These are phyloP conservation scores for Epinotia demarniana DNA, from an alignment of 2,888 invertebrate species.

Conservation along the genomic window DNA sequence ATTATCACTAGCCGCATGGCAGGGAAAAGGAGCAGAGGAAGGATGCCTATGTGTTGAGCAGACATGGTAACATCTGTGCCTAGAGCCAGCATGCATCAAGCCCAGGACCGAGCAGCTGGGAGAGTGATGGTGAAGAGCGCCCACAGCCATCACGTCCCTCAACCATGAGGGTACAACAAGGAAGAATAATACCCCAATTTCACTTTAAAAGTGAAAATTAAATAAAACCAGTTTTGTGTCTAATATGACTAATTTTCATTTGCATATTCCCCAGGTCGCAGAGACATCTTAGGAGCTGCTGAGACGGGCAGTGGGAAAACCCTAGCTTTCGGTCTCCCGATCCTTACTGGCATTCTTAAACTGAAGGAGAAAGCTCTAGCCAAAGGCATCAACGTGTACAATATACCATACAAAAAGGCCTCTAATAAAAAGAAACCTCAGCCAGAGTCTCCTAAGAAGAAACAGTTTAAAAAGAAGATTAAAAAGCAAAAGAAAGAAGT, in stretches of 20 bases:
- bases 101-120: too few relatives aligned
- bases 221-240: too few relatives aligned
- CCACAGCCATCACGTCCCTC: too few relatives aligned
- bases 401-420: slow-evolving; percentile 72
- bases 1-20: too few relatives aligned
- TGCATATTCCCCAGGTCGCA: slow-evolving; percentile 79
- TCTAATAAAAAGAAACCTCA: slow-evolving; percentile 62
- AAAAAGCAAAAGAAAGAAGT: slow-evolving; percentile 52
- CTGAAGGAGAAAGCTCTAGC: slow-evolving; percentile 80
- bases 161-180: too few relatives aligned
- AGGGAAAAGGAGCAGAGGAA: too few relatives aligned
- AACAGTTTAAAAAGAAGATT: slow-evolving; percentile 48
- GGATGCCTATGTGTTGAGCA: too few relatives aligned
- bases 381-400: slow-evolving; percentile 72
- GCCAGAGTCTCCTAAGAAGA: slow-evolving; percentile 48
- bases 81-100: too few relatives aligned
- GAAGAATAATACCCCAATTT: too few relatives aligned
- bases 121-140: too few relatives aligned
- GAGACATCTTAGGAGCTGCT: slow-evolving; percentile 98
- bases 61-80: too few relatives aligned
- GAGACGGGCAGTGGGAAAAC: slow-evolving; percentile 99
- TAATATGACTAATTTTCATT: not conserved
- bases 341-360: slow-evolving; percentile 93
- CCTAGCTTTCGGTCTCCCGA: slow-evolving; percentile 97
- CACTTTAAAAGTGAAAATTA: too few relatives aligned